Evolutionary conservation across 2,888 invertebrate genomes (phyloP), one percentile per base, ranked within the genome.

Genomic region (Rutpela maculata): DNA sequence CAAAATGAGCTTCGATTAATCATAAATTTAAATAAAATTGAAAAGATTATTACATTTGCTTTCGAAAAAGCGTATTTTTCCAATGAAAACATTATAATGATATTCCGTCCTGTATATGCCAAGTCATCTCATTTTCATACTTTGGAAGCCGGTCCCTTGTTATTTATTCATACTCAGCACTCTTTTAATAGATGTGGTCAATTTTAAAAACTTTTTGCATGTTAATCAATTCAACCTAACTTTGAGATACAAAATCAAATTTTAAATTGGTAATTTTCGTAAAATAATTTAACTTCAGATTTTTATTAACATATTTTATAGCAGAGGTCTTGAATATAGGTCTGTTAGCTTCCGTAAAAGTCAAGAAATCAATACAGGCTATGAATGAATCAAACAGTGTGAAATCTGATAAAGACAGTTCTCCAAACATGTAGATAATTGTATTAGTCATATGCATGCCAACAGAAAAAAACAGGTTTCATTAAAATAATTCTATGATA

Each of bases 291-390:
- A 81, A 81, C 80, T 81, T 81, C 66, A 74, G 80, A 74, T 76
- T 78, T 73, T 74, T 67, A 79, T 81, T 76, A 81, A 76, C 80
- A 81, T 78, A 85, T 84, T 83, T 84, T 78, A 79, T 78, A 38
- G 76, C 38, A 50, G 55, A 43, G 15, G 9, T 70, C 66, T 73
- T 66, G 65, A 76, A 76, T 78, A 19, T 76, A 75, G 78, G 76
- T 67, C 76, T 69, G 69, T 66, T 69, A 73, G 74, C 74, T 76
- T 71, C 70, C 22, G 70, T 70, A 31, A 74, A 26, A 56, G 62
- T 74, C 22, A 35, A 60, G 68, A 19, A 62, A 68, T 57, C 66
- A 43, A 72, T 74, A 38, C 68, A 17, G 31, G 43, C 26, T 31
- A 50, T 60, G 56, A 68, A 31, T 62, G 67, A 74, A 74, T 74